Conservation (phyloP, 1,140 invertebrate genomes). For the Cotesia typhae region DNA sequence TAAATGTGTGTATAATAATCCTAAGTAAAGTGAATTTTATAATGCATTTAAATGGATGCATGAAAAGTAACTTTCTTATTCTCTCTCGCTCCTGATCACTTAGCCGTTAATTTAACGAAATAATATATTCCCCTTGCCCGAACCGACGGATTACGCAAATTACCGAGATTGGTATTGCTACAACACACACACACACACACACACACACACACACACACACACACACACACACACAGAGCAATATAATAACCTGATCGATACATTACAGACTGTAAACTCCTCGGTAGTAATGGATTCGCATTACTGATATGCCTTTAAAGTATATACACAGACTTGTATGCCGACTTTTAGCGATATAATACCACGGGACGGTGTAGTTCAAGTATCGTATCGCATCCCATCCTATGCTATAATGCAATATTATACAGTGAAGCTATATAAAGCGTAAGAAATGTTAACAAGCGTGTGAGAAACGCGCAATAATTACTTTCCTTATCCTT, state of each 20-base stretch:
- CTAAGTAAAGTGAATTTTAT: too few species aligned
- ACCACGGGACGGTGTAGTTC: slow-evolving; percentile 5
- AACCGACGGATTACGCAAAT: slow-evolving; percentile 19
- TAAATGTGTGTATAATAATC: too few species aligned
- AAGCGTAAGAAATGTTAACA: slow-evolving; percentile 47
- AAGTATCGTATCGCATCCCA: too few species aligned
- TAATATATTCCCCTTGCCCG: neutral
- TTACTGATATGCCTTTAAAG: neutral
- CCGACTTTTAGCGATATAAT: neutral
- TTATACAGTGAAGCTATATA: neutral
- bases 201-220: slow-evolving; percentile 2
- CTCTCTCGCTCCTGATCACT: neutral
- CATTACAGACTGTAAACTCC: slow-evolving; percentile 14
- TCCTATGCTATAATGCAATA: neutral
- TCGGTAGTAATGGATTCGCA: slow-evolving; percentile 33
- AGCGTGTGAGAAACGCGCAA: slow-evolving; percentile 51
- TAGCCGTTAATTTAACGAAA: neutral
- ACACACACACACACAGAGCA: neutral
- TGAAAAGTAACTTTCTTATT: too few species aligned
- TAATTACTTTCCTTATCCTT: slow-evolving; percentile 46
- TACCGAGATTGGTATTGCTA: slow-evolving; percentile 17
- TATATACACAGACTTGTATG: too few species aligned
- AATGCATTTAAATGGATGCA: too few species aligned
- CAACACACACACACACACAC: slow-evolving; percentile 8
- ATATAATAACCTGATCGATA: slow-evolving; percentile 25